Base-by-base conservation (phyloP, 2,888 invertebrate genomes). In the Leucoma salicis region DNA sequence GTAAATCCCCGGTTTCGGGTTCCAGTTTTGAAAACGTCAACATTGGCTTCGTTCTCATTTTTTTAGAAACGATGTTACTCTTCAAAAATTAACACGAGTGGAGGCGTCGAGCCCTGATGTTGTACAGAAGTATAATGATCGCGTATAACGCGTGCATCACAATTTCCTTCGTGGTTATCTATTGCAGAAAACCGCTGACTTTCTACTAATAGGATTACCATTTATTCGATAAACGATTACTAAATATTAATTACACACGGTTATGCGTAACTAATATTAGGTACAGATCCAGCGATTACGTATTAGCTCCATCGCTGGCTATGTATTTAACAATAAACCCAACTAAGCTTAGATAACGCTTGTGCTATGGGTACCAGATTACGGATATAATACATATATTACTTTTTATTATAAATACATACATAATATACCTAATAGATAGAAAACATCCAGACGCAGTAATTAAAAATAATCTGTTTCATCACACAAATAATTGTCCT, bases 21-120 rank as follows among this genome's bases (percentile, higher is more conserved):
- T 93, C 92, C 25, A 94, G 65, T 46, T 92, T 92, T 10, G 91
- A 89, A 76, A 92, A 94, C 25, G 83, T 83, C 44, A 92, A 65
- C 42, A 70, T 61, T 7, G 85, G 76, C 42, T 71, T 78, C 5
- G 80, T 71, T 65, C 71, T 78, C 90, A 90, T 90, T 70, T 66
- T 52, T 14, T 31, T 14, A 15, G 21, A 41, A 25, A 33, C 21
- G 36, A 28, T n/a, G 10, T 24, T 14, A 11, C 18, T 43, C 35
- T 3, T 8, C 8, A 46, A 46, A 41, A 18, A 38, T 16, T 32
- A 40, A 39, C 27, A 36, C 24, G 25, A 4, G 10, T 15, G 4
- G 2, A 42, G 36, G 59, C 67, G 66, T 61, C 61, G 50, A 47
- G 54, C 51, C 41, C 36, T 35, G 42, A 38, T 46, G 53, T 47